A percentile compares a stretch with the other conserved stretches of the same genome.
These are phyloP conservation scores for Conus canariensis DNA, from an alignment of 2,888 invertebrate species.

Conservation along the genomic window DNA sequence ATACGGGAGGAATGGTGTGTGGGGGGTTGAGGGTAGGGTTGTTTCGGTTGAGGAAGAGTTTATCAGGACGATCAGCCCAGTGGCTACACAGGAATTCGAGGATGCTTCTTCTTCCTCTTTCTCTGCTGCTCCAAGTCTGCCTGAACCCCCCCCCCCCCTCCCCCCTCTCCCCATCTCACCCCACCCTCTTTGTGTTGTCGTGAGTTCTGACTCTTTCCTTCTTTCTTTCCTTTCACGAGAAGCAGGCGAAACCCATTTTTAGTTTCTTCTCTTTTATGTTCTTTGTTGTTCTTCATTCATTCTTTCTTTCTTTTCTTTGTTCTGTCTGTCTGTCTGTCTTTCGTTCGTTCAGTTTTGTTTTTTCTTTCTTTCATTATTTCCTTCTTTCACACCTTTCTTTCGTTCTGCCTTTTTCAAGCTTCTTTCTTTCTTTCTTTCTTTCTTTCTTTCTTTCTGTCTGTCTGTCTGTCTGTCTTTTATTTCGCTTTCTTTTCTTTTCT, in stretches of 20 bases:
- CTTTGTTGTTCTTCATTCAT: neutral
- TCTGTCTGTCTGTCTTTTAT: neutral
- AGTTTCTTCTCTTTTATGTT: too few species aligned
- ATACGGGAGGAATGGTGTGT: too few species aligned
- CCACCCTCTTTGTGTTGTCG: neutral
- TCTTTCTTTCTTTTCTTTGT: neutral
- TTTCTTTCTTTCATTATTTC: neutral
- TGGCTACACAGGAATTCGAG: neutral
- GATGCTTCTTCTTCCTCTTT: too few species aligned
- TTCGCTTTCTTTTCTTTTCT: neutral
- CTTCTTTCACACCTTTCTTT: neutral
- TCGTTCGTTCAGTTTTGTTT: too few species aligned
- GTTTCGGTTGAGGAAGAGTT: too few species aligned
- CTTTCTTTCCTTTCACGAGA: too few species aligned
- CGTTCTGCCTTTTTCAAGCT: too few species aligned
- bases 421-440: neutral
- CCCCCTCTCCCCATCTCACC: neutral
- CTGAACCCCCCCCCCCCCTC: neutral
- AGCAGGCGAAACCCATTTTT: too few species aligned
- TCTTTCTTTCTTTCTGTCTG: neutral
- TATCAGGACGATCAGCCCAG: too few species aligned
- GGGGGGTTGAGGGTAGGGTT: too few species aligned
- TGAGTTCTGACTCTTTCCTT: too few species aligned
- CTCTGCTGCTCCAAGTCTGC: too few species aligned
- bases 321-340: neutral